These are phyloP conservation scores for Sebastes alutus DNA, from an alignment of 2,797 vertebrate species.

Conservation along the genomic window DNA sequence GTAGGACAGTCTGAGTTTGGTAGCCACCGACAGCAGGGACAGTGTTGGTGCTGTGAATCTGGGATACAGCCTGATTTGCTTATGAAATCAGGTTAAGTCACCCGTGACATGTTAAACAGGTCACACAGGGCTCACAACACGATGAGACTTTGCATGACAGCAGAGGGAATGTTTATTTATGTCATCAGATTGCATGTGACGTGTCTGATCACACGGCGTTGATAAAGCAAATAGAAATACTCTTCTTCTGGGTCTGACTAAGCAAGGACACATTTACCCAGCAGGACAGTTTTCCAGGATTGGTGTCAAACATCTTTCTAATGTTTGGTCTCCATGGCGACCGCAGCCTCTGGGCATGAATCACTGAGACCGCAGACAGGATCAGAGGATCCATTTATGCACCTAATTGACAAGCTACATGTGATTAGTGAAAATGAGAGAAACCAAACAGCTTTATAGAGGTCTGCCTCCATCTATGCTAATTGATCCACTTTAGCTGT, in stretches of 20 bases:
- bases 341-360: conserved; percentile 40
- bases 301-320: conserved; percentile 46
- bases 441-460: conserved; percentile 35
- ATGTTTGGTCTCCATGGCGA: conserved; percentile 63
- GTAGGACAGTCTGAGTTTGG: conserved; percentile 46
- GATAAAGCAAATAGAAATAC: background rate
- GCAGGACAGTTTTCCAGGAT: conserved; percentile 11
- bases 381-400: conserved; percentile 41
- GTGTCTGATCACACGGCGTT: background rate
- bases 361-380: conserved; percentile 29
- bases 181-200: background rate
- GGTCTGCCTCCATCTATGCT: conserved; percentile 30
- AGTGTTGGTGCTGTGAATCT: conserved; percentile 38
- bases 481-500: conserved; percentile 46
- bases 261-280: background rate
- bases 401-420: conserved; percentile 52
- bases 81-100: conserved; percentile 70
- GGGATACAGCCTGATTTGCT: conserved; percentile 68
- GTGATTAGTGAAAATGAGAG: conserved; percentile 53
- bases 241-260: conserved; percentile 2
- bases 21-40: conserved; percentile 48
- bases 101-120: conserved; percentile 52
- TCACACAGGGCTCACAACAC: background rate
- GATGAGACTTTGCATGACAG: background rate
- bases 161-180: conserved; percentile 2